Conservation (phyloP, 2,113 vertebrate genomes). For the Gambusia affinis region DNA sequence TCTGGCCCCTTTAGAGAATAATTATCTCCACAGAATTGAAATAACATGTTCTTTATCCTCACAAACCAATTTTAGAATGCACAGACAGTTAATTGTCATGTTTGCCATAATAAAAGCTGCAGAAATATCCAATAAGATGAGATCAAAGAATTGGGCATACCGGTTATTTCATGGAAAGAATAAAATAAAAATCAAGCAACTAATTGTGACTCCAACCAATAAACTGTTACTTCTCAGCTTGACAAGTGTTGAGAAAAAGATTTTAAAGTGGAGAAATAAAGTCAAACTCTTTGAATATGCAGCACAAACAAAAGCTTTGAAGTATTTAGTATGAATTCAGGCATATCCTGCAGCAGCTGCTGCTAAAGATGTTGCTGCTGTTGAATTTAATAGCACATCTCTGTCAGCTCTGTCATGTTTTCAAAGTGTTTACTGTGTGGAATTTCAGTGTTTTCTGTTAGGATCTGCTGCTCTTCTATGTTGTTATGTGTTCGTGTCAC, state of each 20-base stretch:
- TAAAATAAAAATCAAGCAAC: not conserved
- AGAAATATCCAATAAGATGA: not conserved
- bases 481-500: not conserved
- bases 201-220: not conserved
- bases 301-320: no score
- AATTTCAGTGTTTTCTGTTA: not conserved
- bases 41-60: no score
- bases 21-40: not conserved
- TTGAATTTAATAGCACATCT: not conserved
- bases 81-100: not conserved
- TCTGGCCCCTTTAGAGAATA: not conserved
- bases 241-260: not conserved
- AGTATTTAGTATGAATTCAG: not conserved
- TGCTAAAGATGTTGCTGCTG: not conserved
- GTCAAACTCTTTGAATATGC: not conserved
- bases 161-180: not conserved
- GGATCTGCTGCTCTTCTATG: not conserved
- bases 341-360: not conserved
- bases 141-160: not conserved
- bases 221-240: not conserved
- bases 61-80: not conserved
- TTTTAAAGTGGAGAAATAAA: not conserved
- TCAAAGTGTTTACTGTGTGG: not conserved
- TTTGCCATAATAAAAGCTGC: not conserved
- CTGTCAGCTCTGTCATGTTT: not conserved